Evolutionary conservation across 2,797 vertebrate genomes (phyloP).

Genomic region (Coccyzus lansbergi): DNA sequence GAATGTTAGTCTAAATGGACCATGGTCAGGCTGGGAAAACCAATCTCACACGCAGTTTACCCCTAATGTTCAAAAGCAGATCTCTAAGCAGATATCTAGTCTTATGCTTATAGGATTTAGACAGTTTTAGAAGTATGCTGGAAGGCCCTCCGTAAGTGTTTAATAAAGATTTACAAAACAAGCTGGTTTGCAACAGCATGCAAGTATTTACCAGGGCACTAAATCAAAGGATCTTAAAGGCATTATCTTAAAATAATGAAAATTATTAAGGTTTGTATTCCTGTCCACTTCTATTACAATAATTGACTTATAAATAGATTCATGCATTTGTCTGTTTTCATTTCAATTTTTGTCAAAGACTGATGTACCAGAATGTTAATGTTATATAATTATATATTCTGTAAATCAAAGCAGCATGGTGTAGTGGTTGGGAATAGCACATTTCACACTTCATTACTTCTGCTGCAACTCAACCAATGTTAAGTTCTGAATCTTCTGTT

Average conservation of each 20-base stretch:
- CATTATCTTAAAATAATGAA: conserved; percentile 41
- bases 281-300: conserved; percentile 15
- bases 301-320: conserved; percentile 54
- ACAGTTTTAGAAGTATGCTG: background rate
- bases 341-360: conserved; percentile 70
- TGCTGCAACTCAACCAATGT: conserved; percentile 41
- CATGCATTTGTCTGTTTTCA: conserved; percentile 60
- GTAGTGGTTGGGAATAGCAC: conserved; percentile 62
- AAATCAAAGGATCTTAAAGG: conserved; percentile 4
- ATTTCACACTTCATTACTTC: conserved; percentile 74
- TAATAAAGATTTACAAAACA: background rate
- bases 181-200: background rate
- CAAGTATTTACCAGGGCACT: background rate
- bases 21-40: background rate
- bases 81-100: background rate
- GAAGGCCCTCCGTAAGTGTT: background rate
- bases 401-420: conserved; percentile 74
- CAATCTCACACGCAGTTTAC: background rate
- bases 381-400: conserved; percentile 72
- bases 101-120: background rate
- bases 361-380: conserved; percentile 72
- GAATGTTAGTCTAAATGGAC: background rate
- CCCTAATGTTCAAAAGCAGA: background rate
- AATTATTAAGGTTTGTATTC: conserved; percentile 22
- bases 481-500: conserved; percentile 38